These are phyloP conservation scores for Ctenodactylus gundi DNA, from an alignment of 2,113 vertebrate genomes.

Conservation along the genomic window DNA sequence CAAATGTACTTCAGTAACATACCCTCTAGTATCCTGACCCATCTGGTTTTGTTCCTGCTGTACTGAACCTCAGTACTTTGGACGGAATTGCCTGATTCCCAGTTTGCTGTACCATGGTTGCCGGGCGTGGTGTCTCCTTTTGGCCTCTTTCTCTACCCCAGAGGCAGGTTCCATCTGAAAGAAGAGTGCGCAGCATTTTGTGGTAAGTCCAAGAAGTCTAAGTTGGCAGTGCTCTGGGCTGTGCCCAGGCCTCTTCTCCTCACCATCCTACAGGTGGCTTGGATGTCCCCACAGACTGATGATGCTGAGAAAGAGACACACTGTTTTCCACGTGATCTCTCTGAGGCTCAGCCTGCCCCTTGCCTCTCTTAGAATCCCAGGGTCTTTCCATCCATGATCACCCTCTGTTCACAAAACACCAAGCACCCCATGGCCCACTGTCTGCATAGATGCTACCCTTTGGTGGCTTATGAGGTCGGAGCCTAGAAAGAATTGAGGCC, in stretches of 20 bases:
- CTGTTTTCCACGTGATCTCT: neutral
- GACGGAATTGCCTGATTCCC: neutral
- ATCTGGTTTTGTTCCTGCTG: neutral
- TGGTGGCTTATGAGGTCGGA: neutral
- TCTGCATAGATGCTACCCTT: neutral
- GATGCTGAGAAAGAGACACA: neutral
- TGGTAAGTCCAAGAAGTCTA: neutral
- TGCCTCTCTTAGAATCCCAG: neutral
- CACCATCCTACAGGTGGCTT: neutral
- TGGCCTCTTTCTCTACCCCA: neutral
- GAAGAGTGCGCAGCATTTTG: neutral
- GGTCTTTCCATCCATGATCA: neutral
- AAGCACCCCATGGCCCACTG: neutral
- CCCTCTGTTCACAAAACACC: neutral
- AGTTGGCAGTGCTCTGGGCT: neutral
- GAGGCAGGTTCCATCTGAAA: neutral
- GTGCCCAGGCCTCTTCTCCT: neutral
- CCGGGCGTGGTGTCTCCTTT: neutral
- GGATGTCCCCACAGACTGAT: neutral
- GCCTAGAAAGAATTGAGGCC: neutral
- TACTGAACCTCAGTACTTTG: neutral
- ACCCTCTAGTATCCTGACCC: neutral
- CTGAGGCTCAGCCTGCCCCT: neutral
- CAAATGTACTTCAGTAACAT: conserved; percentile 23
- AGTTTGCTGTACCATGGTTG: neutral